These are phyloP conservation scores for Rhamphomyia laevipes DNA, from an alignment of 2,888 invertebrate genomes.

Conservation along the genomic window DNA sequence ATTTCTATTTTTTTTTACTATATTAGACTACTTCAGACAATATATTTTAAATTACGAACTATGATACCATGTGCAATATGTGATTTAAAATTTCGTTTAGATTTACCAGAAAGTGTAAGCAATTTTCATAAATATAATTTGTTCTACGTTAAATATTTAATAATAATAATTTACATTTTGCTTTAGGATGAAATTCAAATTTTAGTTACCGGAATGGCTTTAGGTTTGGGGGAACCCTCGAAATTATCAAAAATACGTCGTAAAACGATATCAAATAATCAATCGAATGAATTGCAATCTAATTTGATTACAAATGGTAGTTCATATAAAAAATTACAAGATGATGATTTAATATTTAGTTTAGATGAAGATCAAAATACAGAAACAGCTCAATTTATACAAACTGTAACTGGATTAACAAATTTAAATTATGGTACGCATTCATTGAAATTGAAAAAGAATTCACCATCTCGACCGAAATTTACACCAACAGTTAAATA, in stretches of 20 bases:
- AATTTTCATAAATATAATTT: background rate
- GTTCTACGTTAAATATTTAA: conserved; percentile 12
- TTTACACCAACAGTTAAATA: conserved; percentile 19
- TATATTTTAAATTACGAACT: conserved; percentile 79
- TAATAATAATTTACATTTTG: no score
- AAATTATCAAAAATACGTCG: conserved; percentile 40
- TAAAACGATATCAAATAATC: conserved; percentile 24
- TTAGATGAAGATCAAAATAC: conserved; percentile 62
- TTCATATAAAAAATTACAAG: conserved; percentile 33
- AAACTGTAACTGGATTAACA: conserved; percentile 17
- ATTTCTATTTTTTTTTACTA: conserved; percentile 7
- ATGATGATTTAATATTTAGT: conserved; percentile 73
- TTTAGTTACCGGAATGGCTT: conserved; percentile 64
- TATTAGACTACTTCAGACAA: conserved; percentile 51
- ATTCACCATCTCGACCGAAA: conserved; percentile 42
- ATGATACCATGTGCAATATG: conserved; percentile 80
- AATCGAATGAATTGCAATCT: conserved; percentile 17
- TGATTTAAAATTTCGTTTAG: conserved; percentile 68
- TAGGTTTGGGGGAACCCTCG: conserved; percentile 54
- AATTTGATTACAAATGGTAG: conserved; percentile 15
- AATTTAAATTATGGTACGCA: conserved; percentile 28
- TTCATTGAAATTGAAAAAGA: conserved; percentile 40
- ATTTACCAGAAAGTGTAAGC: conserved; percentile 69
- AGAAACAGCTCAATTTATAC: conserved; percentile 21
- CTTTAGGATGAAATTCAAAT: conserved; percentile 53